Base-by-base conservation (phyloP, 1,140 invertebrate species). In the Cryptotermes secundus region DNA sequence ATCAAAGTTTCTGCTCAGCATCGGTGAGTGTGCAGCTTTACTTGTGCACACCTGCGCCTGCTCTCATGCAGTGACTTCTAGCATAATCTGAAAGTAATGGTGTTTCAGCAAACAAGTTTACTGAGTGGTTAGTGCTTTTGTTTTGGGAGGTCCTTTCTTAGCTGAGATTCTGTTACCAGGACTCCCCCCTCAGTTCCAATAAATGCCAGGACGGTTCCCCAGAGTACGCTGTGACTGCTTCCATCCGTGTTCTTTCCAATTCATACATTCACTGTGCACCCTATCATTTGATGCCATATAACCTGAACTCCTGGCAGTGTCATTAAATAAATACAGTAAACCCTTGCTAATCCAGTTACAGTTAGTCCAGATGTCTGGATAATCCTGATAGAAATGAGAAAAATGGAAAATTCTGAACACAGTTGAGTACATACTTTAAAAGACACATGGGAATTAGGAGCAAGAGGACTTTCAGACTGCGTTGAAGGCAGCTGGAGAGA, bases 1-100 rank as follows among this genome's bases (percentile, higher is more conserved):
- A 85, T 96, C 95, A 22, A 97, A 97, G 88, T 95, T 97, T 87
- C 89, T 97, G 0, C 89, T 97, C 2, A 96, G 96, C 49, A 94
- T 97, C 83, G 96, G 93, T 91, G 88, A 87, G 85, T 85, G 36
- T 81, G 16, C 3, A 19, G 16, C 38, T 12, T 42, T 9, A 42
- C 38, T 14, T 4, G 38, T 14, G 16, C 34, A 19, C 72, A n/a
- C 7, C 72, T 12, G 9, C 72, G 10, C 26, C 22, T 22, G 2
- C 22, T 79, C 72, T 79, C 26, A 2, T 49, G 19, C 16, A 19
- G 45, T 49, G 45, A 1, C 45, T 82, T 82, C 22, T 86, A 6
- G 45, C 35, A 38, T 38, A 7, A 12, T 42, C 35, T 82, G 81
- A 34, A 34, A 22, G 36, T 86, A 31, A 34, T 80, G 19, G 14